Evolutionary conservation across 2,888 invertebrate species (phyloP).

Genomic region (Drosophila anomalata): DNA sequence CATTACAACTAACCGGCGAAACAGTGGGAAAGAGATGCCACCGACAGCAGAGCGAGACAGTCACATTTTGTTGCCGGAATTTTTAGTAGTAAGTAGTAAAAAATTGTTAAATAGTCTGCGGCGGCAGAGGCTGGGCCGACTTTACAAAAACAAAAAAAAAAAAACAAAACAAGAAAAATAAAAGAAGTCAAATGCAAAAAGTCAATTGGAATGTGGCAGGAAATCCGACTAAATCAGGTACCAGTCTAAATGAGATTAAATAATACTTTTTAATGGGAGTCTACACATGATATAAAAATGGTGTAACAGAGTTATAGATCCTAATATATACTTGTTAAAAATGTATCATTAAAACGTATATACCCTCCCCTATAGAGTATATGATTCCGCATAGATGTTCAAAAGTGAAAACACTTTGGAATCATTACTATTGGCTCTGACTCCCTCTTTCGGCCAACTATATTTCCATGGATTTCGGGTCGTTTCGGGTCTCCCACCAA

Average conservation of each 20-base stretch:
- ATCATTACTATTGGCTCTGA: constrained; percentile 52
- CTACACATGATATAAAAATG: neutral
- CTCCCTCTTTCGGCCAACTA: constrained; percentile 28
- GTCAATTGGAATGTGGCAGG: constrained; percentile 18
- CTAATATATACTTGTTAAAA: neutral
- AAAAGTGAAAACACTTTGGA: constrained; percentile 69
- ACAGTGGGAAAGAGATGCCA: constrained; percentile 26
- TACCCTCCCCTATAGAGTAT: constrained; percentile 12
- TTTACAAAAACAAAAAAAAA: constrained; percentile 9
- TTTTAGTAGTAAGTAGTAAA: constrained; percentile 73
- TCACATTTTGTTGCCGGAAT: constrained; percentile 48
- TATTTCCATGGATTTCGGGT: constrained; percentile 26
- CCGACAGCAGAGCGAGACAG: constrained; percentile 51
- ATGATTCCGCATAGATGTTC: constrained; percentile 48
- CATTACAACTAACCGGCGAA: constrained; percentile 71
- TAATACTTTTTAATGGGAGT: too few relatives aligned
- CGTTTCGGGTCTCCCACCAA: constrained; percentile 37
- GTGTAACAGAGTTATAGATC: neutral
- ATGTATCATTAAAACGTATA: constrained; percentile 14
- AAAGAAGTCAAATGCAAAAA: constrained; percentile 25
- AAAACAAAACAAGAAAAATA: constrained; percentile 13
- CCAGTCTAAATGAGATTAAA: too few relatives aligned
- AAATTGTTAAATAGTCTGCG: constrained; percentile 76
- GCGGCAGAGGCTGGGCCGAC: constrained; percentile 64
- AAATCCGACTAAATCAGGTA: constrained; percentile 4